Base-by-base conservation (phyloP, 2,113 vertebrate genomes). In the Sander vitreus region DNA sequence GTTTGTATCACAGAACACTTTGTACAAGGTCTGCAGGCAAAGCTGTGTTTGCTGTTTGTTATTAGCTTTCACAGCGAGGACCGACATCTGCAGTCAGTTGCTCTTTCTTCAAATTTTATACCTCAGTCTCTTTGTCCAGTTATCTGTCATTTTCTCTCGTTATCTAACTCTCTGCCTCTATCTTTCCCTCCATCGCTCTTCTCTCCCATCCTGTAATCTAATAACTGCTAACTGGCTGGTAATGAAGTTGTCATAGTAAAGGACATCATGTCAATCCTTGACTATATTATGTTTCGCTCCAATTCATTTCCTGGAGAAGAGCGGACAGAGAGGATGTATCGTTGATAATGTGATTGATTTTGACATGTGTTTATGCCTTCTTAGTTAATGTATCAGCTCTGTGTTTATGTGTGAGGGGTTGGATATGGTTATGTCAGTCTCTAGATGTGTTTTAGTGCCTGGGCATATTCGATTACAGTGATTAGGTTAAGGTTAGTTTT, bases 171-270 rank as follows among this genome's bases (percentile, higher is more conserved):
- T 75, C 27, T 27, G 1, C 21, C 21, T 82, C 66, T 36, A 27
- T 62, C 67, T 50, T n/a, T 55, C 47, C 27, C 48, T 77, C 39
- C 0, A 59, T 79, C 13, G 2, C 2, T 76, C 63, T 13, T 64
- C 51, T 76, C 50, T 83, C 48, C 39, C 14, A n/a, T 69, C 59
- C 14, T 60, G 13, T 83, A 64, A 89, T 86, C 13, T 53, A 89
- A 90, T 90, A 13, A 69, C 53, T 39, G 18, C 73, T 80, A 71
- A 83, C 73, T 45, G 58, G n/a, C 50, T 63, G 48, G 23, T 88
- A 85, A 89, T 91, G 39, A 84, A 87, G 81, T 83, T 72, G 59
- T 77, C 68, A 75, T 50, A 70, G 74, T 19, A 48, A 74, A 77
- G 66, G 36, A 85, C 62, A 12, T 75, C 64, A 66, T 53, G 62